A percentile compares a stretch with the other conserved stretches of the same genome.
Conservation (phyloP, 35 echinoderm and acorn worm genomes). For the Acanthaster planci region DNA sequence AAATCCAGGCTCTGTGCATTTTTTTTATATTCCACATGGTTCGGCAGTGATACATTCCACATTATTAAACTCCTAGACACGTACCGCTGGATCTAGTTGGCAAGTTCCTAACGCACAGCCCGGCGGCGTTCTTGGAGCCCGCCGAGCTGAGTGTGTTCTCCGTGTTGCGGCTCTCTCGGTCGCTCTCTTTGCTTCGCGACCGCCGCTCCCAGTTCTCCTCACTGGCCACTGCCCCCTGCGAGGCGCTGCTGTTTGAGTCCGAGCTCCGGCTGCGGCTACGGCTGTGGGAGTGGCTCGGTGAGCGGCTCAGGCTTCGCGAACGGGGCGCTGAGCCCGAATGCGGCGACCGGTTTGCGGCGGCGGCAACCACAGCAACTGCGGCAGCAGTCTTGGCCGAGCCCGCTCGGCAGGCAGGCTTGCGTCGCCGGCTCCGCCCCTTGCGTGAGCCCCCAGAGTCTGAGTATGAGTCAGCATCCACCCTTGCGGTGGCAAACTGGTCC, state of each 20-base stretch:
- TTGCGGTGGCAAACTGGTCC: slow-evolving; percentile 33
- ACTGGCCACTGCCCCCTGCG: slow-evolving; percentile 52
- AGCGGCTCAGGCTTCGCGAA: slow-evolving; percentile 86
- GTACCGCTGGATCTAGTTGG: slow-evolving; percentile 95
- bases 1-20: too few species aligned
- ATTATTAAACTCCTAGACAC: slow-evolving; percentile 29
- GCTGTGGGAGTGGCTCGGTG: slow-evolving; percentile 55
- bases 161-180: slow-evolving; percentile 87
- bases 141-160: slow-evolving; percentile 78
- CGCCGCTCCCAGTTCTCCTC: slow-evolving; percentile 66
- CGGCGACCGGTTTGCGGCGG: slow-evolving; percentile 51
- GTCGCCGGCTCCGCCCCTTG: slow-evolving; percentile 59
- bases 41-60: too few species aligned
- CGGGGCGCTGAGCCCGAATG: slow-evolving; percentile 68
- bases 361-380: too few species aligned
- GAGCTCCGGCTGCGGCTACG: slow-evolving; percentile 76
- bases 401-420: slow-evolving; percentile 20
- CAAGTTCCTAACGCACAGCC: slow-evolving; percentile 94
- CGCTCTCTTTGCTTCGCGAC: slow-evolving; percentile 84
- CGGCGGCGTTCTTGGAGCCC: slow-evolving; percentile 85
- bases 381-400: slow-evolving; percentile 37
- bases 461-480: slow-evolving; percentile 49
- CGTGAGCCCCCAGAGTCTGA: slow-evolving; percentile 58
- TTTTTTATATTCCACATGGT: too few species aligned
- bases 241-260: slow-evolving; percentile 93